Conservation (phyloP, 2,113 vertebrate species). For the Poecile atricapillus region DNA sequence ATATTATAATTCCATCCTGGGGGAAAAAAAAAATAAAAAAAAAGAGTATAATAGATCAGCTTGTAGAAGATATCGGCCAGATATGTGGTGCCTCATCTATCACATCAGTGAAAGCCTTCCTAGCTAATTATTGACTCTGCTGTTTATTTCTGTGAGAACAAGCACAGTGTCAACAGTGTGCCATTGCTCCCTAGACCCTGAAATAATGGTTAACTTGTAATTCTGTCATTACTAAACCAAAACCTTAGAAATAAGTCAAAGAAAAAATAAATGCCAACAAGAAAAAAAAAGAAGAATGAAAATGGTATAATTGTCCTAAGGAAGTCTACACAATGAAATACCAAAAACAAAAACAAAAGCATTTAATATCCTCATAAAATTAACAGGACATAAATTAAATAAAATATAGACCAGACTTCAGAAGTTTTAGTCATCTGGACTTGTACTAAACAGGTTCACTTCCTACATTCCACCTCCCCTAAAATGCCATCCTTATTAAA, state of each 20-base stretch:
- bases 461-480: background rate
- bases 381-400: background rate
- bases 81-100: background rate
- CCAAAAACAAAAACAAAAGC: accelerated
- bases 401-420: background rate
- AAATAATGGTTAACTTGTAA: background rate
- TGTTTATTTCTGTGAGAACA: background rate
- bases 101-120: background rate
- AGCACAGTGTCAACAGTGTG: background rate
- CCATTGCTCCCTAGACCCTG: background rate
- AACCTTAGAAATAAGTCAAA: background rate
- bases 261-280: background rate
- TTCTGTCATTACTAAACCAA: background rate
- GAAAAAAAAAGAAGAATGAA: background rate
- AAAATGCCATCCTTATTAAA: background rate
- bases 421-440: background rate
- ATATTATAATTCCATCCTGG: background rate
- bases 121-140: background rate
- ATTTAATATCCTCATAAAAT: background rate
- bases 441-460: background rate
- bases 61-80: background rate
- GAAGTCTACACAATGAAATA: background rate
- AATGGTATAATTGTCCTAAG: background rate
- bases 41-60: background rate
- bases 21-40: background rate